phyloP scores from a whole-genome alignment of 2,113 vertebrate species.

The Maccullochella peelii region DNA sequence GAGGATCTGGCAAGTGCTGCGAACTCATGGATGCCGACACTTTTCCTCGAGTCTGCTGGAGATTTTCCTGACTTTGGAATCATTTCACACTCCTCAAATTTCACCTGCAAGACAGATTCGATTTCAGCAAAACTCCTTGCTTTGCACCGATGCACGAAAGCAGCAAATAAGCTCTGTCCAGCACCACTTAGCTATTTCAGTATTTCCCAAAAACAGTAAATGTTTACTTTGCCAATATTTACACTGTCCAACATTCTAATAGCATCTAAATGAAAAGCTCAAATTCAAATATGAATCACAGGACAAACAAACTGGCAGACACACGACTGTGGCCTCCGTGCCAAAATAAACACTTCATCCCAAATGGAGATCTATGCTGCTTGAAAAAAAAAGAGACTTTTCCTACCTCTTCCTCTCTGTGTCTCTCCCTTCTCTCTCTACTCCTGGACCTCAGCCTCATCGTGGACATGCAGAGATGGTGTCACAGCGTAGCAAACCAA shows the following conservation, averaged over 20 bases:
- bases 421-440: slow-evolving; percentile 54
- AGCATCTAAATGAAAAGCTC: slow-evolving; percentile 6
- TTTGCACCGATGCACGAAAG: background rate
- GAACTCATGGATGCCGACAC: slow-evolving; percentile 96
- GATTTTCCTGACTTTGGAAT: slow-evolving; percentile 93
- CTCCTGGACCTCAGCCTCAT: slow-evolving; percentile 64
- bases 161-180: background rate
- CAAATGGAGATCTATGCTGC: background rate
- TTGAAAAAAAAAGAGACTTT: background rate
- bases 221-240: slow-evolving; percentile 30
- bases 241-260: background rate
- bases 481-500: slow-evolving; percentile 9
- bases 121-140: background rate
- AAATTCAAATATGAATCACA: slow-evolving; percentile 20
- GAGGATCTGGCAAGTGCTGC: slow-evolving; percentile 96
- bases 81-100: slow-evolving; percentile 97
- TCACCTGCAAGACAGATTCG: slow-evolving; percentile 84
- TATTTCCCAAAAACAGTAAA: background rate
- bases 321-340: background rate
- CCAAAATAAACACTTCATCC: slow-evolving; percentile 10
- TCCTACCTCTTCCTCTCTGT: slow-evolving; percentile 58
- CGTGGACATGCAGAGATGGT: slow-evolving; percentile 26
- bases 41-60: slow-evolving; percentile 86
- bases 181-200: background rate
- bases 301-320: slow-evolving; percentile 2